Evolutionary conservation across 2,113 vertebrate species (phyloP), one percentile per base, ranked within the genome.

Genomic region (Pogonocichla stellata): DNA sequence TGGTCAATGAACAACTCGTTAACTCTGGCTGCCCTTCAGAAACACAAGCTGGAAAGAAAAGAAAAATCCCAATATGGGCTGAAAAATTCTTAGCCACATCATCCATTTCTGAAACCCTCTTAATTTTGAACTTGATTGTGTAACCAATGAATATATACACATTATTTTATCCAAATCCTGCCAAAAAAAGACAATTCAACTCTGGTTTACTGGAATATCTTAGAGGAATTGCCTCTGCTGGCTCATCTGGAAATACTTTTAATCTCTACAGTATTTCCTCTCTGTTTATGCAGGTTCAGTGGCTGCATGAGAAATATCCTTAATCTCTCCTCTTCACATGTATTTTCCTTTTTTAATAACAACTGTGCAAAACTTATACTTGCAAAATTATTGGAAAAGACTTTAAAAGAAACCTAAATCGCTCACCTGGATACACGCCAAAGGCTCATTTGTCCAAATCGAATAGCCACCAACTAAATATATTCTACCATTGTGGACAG

Each of bases 391-490:
- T 51, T 87, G 69, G 84, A 84, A 91, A 58, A 86, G 65, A 92
- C 92, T 96, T 97, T 87, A 94, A 97, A 97, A 91, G 77, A 87
- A 94, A 95, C 70, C 72, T 86, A 48, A 84, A 81, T 95, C 48
- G 74, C 98, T 98, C 97, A 99, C 99, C 99, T 99, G 99, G 97
- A 99, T 99, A 98, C 99, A 99, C 34, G 99, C 99, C 97, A 99
- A 98, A 86, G 99, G 99, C 98, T 99, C 99, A 81, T 99, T 99
- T 95, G 99, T 99, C 99, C 99, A 99, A 98, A 99, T 99, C 17
- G 99, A 99, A 97, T 99, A 99, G 87, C 99, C 99, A 85, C 99
- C 99, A 80, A 99, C 99, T 97, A 99, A 98, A 97, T 99, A 99
- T 97, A 99, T 99, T 97, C 99, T 98, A 94, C 99, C 98, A 83